A percentile compares a stretch with the other conserved stretches of the same genome.
phyloP scores from a whole-genome alignment of 2,113 vertebrate genomes.

The Bufo gargarizans region DNA sequence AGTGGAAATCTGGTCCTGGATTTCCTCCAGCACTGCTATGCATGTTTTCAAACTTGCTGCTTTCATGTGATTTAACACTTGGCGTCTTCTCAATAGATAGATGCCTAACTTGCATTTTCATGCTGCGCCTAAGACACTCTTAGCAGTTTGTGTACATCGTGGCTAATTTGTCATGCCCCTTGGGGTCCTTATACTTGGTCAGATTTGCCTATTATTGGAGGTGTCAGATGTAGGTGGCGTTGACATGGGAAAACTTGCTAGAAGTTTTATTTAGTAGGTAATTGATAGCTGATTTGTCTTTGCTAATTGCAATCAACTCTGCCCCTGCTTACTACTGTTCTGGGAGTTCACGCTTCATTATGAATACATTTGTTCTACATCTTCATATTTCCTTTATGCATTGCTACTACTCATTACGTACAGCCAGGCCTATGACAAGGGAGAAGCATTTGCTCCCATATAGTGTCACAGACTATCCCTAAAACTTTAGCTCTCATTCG shows the following conservation, averaged over 20 bases:
- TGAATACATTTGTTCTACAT: neutral
- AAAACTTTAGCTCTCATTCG: too few relatives aligned
- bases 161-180: slow-evolving; percentile 37
- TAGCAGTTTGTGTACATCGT: slow-evolving; percentile 37
- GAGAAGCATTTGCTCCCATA: too few relatives aligned
- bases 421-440: neutral
- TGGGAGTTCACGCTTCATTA: neutral
- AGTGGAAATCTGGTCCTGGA: slow-evolving; percentile 40
- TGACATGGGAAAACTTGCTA: slow-evolving; percentile 10
- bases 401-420: neutral
- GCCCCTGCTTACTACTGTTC: neutral
- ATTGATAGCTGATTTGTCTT: neutral
- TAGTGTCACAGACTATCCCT: neutral
- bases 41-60: slow-evolving; percentile 49
- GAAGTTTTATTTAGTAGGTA: slow-evolving; percentile 7
- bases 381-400: neutral
- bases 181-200: slow-evolving; percentile 33
- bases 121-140: slow-evolving; percentile 34
- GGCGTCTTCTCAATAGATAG: slow-evolving; percentile 42
- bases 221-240: neutral
- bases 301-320: slow-evolving; percentile 11
- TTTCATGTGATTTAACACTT: slow-evolving; percentile 53
- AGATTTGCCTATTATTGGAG: slow-evolving; percentile 32
- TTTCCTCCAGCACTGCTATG: slow-evolving; percentile 37
- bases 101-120: slow-evolving; percentile 46